A percentile compares a stretch with the other conserved stretches of the same genome.
Evolutionary conservation across 2,113 vertebrate genomes (phyloP).

Genomic region (Pycnonotus jocosus): DNA sequence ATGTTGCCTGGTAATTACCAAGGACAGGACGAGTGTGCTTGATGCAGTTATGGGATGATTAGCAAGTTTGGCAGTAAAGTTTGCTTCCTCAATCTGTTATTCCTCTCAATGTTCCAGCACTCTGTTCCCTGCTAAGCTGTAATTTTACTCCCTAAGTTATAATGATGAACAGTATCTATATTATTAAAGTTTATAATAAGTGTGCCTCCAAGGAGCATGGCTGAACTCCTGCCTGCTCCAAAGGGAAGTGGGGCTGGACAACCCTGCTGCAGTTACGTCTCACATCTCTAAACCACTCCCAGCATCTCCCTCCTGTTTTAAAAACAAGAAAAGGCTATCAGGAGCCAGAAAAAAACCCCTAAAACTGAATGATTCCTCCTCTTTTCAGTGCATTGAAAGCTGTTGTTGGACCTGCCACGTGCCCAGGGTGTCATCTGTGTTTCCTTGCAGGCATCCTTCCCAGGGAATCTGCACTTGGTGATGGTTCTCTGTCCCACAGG

Average conservation of each 20-base stretch:
- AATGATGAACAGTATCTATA: not conserved
- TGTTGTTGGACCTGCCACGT: fast-evolving
- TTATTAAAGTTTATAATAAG: not conserved
- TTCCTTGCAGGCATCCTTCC: slow-evolving; percentile 84
- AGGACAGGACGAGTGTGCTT: not conserved
- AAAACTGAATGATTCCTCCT: fast-evolving
- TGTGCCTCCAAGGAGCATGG: not conserved
- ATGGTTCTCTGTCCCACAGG: slow-evolving; percentile 92
- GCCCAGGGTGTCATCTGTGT: not conserved
- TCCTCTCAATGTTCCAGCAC: not conserved
- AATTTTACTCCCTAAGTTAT: not conserved
- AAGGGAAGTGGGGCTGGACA: not conserved
- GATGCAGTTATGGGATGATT: slow-evolving; percentile 10
- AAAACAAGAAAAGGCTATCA: not conserved
- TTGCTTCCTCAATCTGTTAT: not conserved
- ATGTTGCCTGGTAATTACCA: slow-evolving; percentile 32
- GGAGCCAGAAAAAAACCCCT: not conserved
- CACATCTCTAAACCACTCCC: fast-evolving
- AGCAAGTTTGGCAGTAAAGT: slow-evolving; percentile 9
- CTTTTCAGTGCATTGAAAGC: not conserved
- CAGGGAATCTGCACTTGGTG: slow-evolving; percentile 91
- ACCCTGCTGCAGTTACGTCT: fast-evolving
- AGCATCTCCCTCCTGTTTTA: not conserved
- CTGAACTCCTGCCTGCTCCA: not conserved
- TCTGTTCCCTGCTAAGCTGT: not conserved